Conservation (phyloP, 2,888 invertebrate genomes). For the Yponomeuta plumbellus region DNA sequence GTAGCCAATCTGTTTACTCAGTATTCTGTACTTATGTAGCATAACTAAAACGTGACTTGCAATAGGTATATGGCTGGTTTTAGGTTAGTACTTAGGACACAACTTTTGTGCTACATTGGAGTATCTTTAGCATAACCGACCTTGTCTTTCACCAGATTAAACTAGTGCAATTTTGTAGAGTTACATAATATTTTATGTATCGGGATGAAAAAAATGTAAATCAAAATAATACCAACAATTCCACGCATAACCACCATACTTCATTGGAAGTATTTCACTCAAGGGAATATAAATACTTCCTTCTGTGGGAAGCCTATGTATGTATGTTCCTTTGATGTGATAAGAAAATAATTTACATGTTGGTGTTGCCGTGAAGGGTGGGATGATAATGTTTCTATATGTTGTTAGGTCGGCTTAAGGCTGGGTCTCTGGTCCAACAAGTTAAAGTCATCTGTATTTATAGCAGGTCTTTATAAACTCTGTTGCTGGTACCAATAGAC, state of each 20-base stretch:
- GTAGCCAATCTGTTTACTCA: slow-evolving; percentile 34
- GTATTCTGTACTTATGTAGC: slow-evolving; percentile 35
- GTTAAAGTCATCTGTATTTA: neutral
- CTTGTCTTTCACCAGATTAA: neutral
- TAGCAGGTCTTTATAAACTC: neutral
- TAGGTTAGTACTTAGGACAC: neutral
- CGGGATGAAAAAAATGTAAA: neutral
- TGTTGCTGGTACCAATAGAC: neutral
- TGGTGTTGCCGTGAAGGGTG: neutral
- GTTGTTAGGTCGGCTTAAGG: neutral
- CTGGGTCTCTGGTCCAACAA: neutral
- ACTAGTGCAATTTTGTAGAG: neutral
- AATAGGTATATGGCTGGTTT: neutral
- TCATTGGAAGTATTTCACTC: neutral
- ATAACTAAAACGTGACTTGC: neutral
- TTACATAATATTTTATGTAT: neutral
- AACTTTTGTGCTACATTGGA: neutral
- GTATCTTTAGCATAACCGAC: neutral
- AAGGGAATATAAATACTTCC: neutral
- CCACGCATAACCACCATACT: neutral
- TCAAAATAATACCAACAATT: neutral
- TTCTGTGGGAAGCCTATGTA: too few species aligned
- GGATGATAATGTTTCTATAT: neutral
- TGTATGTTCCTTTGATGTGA: too few species aligned
- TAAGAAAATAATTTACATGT: too few species aligned